Evolutionary conservation across 2,113 vertebrate genomes (phyloP).

Genomic region (Columba livia): DNA sequence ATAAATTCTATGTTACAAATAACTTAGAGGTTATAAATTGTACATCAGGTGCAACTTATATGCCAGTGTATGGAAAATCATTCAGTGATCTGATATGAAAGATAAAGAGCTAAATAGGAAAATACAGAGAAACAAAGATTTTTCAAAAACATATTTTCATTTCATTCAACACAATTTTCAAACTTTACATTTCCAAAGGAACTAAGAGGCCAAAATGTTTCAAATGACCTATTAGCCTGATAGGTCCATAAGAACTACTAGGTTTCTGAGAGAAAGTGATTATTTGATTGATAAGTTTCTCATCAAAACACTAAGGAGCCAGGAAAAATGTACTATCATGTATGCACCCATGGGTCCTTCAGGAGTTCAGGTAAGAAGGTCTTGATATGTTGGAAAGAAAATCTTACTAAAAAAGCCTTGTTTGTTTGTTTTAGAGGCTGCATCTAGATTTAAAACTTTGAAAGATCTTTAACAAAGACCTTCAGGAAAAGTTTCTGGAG

Average conservation of each 20-base stretch:
- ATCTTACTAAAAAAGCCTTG: not conserved
- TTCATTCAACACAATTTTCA: no score
- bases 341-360: not conserved
- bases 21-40: not conserved
- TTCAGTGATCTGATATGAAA: not conserved
- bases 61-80: not conserved
- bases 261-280: not conserved
- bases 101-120: not conserved
- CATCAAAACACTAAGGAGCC: not conserved
- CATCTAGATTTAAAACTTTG: not conserved
- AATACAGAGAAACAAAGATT: not conserved
- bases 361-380: not conserved
- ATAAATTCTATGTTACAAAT: not conserved
- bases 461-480: not conserved
- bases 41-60: not conserved
- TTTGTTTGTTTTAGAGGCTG: not conserved
- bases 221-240: not conserved
- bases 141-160: not conserved
- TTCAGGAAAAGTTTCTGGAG: not conserved
- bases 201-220: not conserved
- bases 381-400: not conserved
- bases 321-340: not conserved
- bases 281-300: not conserved
- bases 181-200: not conserved
- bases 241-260: not conserved